These are phyloP conservation scores for Drusus annulatus DNA, from an alignment of 1,140 invertebrate genomes.

Conservation along the genomic window DNA sequence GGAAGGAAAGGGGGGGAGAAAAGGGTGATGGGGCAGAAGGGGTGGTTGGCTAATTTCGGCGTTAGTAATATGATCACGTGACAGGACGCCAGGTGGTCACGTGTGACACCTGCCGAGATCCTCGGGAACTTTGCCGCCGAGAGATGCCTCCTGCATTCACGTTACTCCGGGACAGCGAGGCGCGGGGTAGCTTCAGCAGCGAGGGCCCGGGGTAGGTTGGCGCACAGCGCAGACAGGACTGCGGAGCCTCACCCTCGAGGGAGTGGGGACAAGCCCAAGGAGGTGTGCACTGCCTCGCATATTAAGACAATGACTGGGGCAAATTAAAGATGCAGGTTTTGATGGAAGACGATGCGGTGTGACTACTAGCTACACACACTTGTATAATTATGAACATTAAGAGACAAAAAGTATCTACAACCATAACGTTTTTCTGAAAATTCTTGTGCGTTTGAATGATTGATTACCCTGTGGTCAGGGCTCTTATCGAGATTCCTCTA, in stretches of 20 bases:
- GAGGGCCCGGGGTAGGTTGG: background rate
- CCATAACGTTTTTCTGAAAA: no score
- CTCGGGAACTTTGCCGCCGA: conserved; percentile 42
- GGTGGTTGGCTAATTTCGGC: conserved; percentile 50
- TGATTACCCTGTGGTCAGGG: no score
- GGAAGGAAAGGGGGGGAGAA: background rate
- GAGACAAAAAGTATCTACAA: no score
- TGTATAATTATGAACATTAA: no score
- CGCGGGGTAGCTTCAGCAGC: background rate
- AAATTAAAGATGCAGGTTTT: background rate
- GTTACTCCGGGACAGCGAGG: background rate
- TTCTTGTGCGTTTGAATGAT: no score
- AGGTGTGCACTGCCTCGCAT: conserved; percentile 1
- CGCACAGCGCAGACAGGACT: background rate
- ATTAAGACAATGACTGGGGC: conserved; percentile 36
- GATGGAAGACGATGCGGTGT: background rate
- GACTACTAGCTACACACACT: no score
- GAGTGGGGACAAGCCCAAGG: background rate
- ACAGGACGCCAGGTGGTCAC: conserved; percentile 54
- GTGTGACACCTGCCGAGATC: conserved; percentile 52
- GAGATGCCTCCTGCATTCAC: background rate
- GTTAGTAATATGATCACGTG: conserved; percentile 57
- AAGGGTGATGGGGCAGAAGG: background rate
- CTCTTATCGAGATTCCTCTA: no score
- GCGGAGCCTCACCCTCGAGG: background rate